Conservation (phyloP, 2,888 invertebrate species). For the Heliconius sara region DNA sequence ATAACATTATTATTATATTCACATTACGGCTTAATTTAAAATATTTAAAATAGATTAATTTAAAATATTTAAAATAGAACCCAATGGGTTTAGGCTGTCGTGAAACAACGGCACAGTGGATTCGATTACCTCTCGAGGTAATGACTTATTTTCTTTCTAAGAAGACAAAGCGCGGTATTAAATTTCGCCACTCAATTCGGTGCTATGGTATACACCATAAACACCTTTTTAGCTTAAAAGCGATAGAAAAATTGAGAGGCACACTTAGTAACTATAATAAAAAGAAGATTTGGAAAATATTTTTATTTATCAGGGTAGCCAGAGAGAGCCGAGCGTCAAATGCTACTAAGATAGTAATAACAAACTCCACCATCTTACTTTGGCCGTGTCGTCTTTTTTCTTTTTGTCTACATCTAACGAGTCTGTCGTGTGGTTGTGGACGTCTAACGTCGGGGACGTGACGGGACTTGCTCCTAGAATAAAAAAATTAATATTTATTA, state of each 20-base stretch:
- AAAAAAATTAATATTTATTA: slow-evolving; percentile 17
- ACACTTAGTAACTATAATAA: too few species aligned
- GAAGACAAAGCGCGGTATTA: neutral
- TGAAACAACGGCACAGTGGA: neutral
- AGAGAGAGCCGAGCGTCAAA: too few species aligned
- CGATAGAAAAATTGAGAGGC: too few species aligned
- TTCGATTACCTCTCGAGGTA: neutral
- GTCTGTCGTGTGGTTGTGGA: slow-evolving; percentile 92
- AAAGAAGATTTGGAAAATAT: too few species aligned
- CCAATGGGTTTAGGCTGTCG: too few species aligned
- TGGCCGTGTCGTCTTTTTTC: slow-evolving; percentile 86
- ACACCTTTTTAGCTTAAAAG: too few species aligned
- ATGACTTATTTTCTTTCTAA: neutral
- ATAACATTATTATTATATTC: slow-evolving; percentile 55
- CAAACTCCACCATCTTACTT: slow-evolving; percentile 57
- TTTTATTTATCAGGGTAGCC: too few species aligned
- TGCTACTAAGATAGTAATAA: neutral
- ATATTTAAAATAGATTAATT: too few species aligned
- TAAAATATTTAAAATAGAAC: too few species aligned
- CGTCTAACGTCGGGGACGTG: slow-evolving; percentile 86
- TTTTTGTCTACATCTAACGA: slow-evolving; percentile 88
- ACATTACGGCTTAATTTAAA: too few species aligned
- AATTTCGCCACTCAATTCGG: neutral
- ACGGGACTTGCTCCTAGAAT: slow-evolving; percentile 88
- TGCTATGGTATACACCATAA: too few species aligned